Conservation (phyloP, 2,113 vertebrate species). For the Nibea coibor region DNA sequence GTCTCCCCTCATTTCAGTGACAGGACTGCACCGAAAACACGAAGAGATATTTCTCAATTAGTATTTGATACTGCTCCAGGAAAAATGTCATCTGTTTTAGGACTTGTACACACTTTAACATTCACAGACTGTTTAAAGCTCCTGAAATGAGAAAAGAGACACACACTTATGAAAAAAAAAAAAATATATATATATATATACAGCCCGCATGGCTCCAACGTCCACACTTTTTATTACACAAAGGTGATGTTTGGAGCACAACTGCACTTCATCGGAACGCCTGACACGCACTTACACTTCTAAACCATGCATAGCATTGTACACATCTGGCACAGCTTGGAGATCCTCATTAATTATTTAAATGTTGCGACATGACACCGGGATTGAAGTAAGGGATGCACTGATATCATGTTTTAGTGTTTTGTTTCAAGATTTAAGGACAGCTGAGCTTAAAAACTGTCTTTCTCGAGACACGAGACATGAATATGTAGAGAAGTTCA, state of each 20-base stretch:
- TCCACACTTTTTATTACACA: no score
- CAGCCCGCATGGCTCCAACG: no score
- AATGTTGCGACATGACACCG: background rate
- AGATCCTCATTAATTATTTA: background rate
- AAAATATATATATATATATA: no score
- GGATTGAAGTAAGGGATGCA: no score
- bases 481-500: no score
- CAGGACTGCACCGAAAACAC: background rate
- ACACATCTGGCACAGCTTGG: background rate
- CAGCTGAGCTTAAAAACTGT: no score
- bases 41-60: slow-evolving; percentile 10
- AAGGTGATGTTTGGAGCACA: no score
- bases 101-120: slow-evolving; percentile 3
- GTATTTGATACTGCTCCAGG: background rate
- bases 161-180: background rate
- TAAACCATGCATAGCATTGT: background rate
- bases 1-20: slow-evolving; percentile 58
- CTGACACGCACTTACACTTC: background rate
- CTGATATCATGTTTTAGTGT: no score
- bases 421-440: no score
- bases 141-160: background rate
- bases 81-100: background rate
- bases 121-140: background rate
- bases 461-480: no score
- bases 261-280: no score